Base-by-base conservation (phyloP, 2,888 invertebrate species). In the Adelphocoris suturalis region DNA sequence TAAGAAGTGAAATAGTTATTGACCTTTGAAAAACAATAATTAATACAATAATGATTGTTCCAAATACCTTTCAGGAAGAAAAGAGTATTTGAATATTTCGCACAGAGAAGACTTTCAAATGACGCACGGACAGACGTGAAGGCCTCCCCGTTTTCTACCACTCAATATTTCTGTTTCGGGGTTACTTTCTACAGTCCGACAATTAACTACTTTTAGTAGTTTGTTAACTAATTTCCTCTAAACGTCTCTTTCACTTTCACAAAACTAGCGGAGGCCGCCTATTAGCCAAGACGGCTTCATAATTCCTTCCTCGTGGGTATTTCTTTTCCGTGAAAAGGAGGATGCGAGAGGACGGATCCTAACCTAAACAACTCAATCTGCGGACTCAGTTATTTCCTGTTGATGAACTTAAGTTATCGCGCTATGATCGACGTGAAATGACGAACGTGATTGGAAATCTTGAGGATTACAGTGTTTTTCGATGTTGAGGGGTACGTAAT, bases 131-230 rank as follows among this genome's bases (percentile, higher is more conserved):
- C 2, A 37, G 37, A 37, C 37, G 37, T 7, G 37, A 37, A 37
- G 37, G 37, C 7, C 37, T 37, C 37, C 37, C 2, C 37, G 37
- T 37, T 37, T 37, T 37, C 37, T 37, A 37, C 37, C 37, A 37
- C 37, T 37, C 37, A 37, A 37, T 37, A 37, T 37, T 37, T 37
- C 37, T 37, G 37, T 82, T 82, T 52, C 82, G 27, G 82, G 47
- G 82, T 82, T 52, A 82, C 82, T 82, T 82, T 82, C 82, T 82
- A 48, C 12, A 82, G 27, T 9, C 82, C 48, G 52, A 52, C 82
- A 82, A 82, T 82, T 82, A 82, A 82, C 82, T 82, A 82, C 52
- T 52, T 28, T 82, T 82, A 82, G 82, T 82, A 82, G 82, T 48
- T 52, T 48, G 82, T 82, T 82, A 82, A 52, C 52, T 82, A 48